Base-by-base conservation (phyloP, 1,140 invertebrate genomes). In the Macrosteles quadrilineatus region DNA sequence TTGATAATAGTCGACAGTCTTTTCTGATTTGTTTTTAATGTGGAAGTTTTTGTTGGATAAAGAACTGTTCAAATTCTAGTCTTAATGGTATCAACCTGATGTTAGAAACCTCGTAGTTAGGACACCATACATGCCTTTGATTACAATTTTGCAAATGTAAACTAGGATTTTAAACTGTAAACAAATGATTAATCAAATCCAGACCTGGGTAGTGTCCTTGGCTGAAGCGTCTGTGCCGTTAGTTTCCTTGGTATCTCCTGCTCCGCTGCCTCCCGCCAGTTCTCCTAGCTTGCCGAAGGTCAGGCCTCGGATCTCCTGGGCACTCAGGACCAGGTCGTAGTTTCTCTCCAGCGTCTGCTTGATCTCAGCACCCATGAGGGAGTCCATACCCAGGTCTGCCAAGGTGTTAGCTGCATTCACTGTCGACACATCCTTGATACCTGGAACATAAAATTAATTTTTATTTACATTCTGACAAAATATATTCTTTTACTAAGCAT, bases 351-450 rank as follows among this genome's bases (percentile, higher is more conserved):
- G 81, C 0, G 92, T 95, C 79, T 98, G 96, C 81, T 98, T 98
- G 71, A 99, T 96, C 84, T 99, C 97, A 0, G 97, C 95, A 67
- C 95, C 95, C 97, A 99, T 98, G 36, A 99, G 82, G 0, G 96
- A 98, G 77, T 99, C 97, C 88, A 99, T 94, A 57, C 97, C 97
- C 6, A 99, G 84, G 79, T 99, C 97, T 14, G 92, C 92, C 4
- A 99, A 82, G 23, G 88, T 92, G 0, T 89, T 85, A 4, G 87
- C 85, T 31, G 86, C 81, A 62, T 91, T 90, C 1, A 98, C 83
- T 57, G 88, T 90, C 67, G 86, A 89, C 0, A 88, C 77, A 76
- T 98, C 93, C 76, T 98, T 95, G 64, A 97, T 86, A 65, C 77
- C 81, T 76, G 40, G 19, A 73, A 55, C 1, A 31, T 59, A 59